Evolutionary conservation across 2,888 invertebrate species (phyloP).

Genomic region (Machimus rusticus): DNA sequence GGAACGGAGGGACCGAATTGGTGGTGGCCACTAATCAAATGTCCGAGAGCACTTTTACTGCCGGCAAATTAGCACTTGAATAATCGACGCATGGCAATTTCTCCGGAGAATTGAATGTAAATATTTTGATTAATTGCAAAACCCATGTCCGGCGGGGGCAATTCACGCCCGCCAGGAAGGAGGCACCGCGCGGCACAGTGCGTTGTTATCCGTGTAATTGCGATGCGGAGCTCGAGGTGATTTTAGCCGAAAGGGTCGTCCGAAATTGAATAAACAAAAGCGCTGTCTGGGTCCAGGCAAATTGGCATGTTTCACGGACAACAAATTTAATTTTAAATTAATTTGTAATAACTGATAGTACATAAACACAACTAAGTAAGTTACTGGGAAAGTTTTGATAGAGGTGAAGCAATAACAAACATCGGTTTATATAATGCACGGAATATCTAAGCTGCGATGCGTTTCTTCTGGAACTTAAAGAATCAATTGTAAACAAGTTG

Average conservation of each 20-base stretch:
- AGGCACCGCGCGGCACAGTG: neutral
- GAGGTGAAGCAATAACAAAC: neutral
- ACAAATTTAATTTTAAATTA: neutral
- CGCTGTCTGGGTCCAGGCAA: neutral
- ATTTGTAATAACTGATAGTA: neutral
- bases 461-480: neutral
- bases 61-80: neutral
- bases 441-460: neutral
- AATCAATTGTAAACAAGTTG: neutral
- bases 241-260: neutral
- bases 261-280: neutral
- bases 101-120: neutral
- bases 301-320: neutral
- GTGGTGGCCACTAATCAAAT: neutral
- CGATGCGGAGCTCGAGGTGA: neutral
- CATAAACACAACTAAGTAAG: neutral
- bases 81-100: neutral
- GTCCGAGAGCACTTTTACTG: neutral
- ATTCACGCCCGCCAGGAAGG: neutral
- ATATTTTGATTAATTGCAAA: neutral
- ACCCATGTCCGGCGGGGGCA: neutral
- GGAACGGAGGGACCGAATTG: neutral
- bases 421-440: neutral
- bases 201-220: neutral
- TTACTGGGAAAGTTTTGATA: neutral